Evolutionary conservation across 2,113 vertebrate genomes (phyloP).

Genomic region (Gnathochromis pfefferi): DNA sequence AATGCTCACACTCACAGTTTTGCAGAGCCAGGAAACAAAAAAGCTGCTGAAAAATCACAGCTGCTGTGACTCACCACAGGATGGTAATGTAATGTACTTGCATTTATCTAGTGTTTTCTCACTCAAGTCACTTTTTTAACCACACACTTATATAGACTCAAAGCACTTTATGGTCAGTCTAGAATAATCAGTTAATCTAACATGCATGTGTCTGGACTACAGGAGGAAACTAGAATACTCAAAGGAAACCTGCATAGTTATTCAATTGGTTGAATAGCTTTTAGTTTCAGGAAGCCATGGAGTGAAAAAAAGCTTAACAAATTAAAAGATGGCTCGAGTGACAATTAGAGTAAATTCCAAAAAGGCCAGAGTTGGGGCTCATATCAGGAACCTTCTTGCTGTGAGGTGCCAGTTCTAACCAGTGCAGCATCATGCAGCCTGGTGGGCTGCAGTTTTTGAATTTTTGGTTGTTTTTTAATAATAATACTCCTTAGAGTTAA

Average conservation of each 20-base stretch:
- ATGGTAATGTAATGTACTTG: not conserved
- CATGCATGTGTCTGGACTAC: not conserved
- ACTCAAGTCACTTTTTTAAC: not conserved
- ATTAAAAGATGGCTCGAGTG: not conserved
- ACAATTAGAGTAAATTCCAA: not conserved
- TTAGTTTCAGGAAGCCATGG: not conserved
- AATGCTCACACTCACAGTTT: not conserved
- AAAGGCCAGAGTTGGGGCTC: not conserved
- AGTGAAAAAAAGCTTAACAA: not conserved
- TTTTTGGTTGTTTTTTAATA: not conserved
- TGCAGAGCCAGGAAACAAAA: not conserved
- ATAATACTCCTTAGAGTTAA: not conserved
- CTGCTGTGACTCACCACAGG: not conserved
- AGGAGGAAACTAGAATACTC: not conserved
- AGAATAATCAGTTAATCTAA: not conserved
- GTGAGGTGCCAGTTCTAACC: not conserved
- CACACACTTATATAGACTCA: not conserved
- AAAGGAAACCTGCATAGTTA: not conserved
- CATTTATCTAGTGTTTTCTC: not conserved
- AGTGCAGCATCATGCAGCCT: not conserved
- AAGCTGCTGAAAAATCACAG: not conserved
- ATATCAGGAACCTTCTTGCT: not conserved
- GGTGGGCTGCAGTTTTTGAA: fast-evolving
- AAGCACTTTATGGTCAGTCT: not conserved
- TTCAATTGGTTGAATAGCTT: not conserved